Base-by-base conservation (phyloP, 2,113 vertebrate genomes). In the Rhinopomastus cyanomelas region DNA sequence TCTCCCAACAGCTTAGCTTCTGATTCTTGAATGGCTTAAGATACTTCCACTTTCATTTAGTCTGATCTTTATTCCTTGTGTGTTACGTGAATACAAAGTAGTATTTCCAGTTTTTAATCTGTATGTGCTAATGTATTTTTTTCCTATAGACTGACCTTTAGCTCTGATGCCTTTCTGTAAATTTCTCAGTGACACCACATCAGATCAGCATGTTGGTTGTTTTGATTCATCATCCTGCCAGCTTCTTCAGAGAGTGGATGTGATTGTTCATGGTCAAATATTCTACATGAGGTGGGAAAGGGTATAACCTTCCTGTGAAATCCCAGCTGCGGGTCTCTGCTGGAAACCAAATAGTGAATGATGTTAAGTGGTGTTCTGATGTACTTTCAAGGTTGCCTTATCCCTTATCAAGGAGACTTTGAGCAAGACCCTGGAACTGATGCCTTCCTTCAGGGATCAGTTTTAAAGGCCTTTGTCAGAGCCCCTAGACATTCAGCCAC, bases 21-120 rank as follows among this genome's bases (percentile, higher is more conserved):
- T 2, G 11, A 1, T 60, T 82, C 16, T 69, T 30, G 5, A 0
- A 0, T 66, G 32, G 13, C 42, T 44, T 81, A 46, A 71, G 51
- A 22, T 75, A 34, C 12, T 59, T 71, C 27, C 3, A 7, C 52
- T 82, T 92, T 87, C 1, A 6, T 88, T 62, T 75, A 56, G 8
- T 67, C 48, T 79, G n/a, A 32, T 82, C 42, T 83, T 57, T 21
- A 80, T 61, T 85, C 36, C 15, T 82, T 29, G 6, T 69, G 27
- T 74, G 11, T 57, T 88, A 20, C 1, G 17, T 73, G 67, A 80
- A 62, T 12, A 17, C 6, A 2, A 65, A 52, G 23, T 37, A 87
- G 7, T 66, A 48, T 61, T 91, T 8, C 34, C 20, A 20, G 4
- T 64, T 78, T 74, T 42, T 72, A 52, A 26, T 48, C 80, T 78